Percentiles rank a stretch among this genome's conserved stretches.
Evolutionary conservation across 2,888 invertebrate species (phyloP).

Genomic region (Hemithea aestivaria): DNA sequence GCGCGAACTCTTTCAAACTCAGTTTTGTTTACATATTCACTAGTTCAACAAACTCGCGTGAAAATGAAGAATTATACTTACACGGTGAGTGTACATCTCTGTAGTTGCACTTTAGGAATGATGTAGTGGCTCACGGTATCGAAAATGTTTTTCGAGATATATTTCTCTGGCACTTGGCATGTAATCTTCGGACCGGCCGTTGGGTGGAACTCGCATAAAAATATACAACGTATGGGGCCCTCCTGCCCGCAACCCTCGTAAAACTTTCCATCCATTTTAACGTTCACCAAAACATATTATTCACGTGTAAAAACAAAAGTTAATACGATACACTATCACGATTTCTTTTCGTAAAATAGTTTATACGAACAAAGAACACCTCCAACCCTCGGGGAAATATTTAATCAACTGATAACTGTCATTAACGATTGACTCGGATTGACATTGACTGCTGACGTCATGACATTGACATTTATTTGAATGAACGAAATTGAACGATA

Average conservation of each 20-base stretch:
- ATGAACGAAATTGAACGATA: too few species aligned
- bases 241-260: slow-evolving; percentile 81
- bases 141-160: slow-evolving; percentile 88
- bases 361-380: slow-evolving; percentile 17
- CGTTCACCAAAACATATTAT: slow-evolving; percentile 1
- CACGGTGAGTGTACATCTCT: slow-evolving; percentile 88
- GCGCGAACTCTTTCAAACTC: too few species aligned
- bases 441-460: not conserved
- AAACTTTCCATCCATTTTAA: slow-evolving; percentile 70
- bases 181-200: slow-evolving; percentile 88
- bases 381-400: slow-evolving; percentile 13
- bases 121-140: slow-evolving; percentile 90
- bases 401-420: slow-evolving; percentile 30
- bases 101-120: slow-evolving; percentile 89
- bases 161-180: slow-evolving; percentile 89
- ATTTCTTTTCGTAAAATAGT: slow-evolving; percentile 36
- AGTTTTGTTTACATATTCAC: too few species aligned
- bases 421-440: not conserved
- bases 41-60: too few species aligned
- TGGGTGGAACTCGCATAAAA: slow-evolving; percentile 87
- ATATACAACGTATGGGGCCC: slow-evolving; percentile 87
- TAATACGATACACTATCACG: slow-evolving; percentile 31
- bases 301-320: slow-evolving; percentile 9
- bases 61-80: slow-evolving; percentile 62
- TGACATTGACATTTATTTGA: too few species aligned